Percentiles rank a stretch among this genome's conserved stretches.
Conservation (phyloP, 2,888 invertebrate genomes). For the Heteromyza rotundicornis region DNA sequence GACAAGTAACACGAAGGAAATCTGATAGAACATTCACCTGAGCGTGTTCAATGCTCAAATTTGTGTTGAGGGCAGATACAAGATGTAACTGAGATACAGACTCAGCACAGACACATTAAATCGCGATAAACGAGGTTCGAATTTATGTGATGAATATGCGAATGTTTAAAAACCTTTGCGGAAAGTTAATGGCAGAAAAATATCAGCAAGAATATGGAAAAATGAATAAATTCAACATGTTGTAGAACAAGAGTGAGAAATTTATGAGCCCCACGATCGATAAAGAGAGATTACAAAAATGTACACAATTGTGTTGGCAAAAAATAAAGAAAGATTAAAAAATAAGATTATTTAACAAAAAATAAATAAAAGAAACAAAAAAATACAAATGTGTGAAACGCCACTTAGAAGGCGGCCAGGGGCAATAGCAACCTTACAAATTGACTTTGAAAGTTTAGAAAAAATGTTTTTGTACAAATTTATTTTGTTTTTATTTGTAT, state of each 20-base stretch:
- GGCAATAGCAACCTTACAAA: no score
- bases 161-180: background rate
- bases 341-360: background rate
- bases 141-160: background rate
- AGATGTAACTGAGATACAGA: no score
- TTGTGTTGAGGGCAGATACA: background rate
- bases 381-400: background rate
- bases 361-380: background rate
- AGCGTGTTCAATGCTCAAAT: no score
- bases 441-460: no score
- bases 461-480: no score
- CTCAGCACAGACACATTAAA: background rate
- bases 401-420: background rate
- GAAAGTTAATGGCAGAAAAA: no score
- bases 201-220: background rate
- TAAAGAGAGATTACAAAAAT: background rate
- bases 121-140: background rate
- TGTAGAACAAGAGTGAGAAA: constrained; percentile 2
- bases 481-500: no score
- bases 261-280: background rate
- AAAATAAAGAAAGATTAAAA: background rate
- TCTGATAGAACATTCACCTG: no score
- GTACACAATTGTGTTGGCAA: background rate
- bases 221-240: background rate
- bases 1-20: no score